Conservation (phyloP, 2,113 vertebrate genomes). For the Gorsachius goisagi region DNA sequence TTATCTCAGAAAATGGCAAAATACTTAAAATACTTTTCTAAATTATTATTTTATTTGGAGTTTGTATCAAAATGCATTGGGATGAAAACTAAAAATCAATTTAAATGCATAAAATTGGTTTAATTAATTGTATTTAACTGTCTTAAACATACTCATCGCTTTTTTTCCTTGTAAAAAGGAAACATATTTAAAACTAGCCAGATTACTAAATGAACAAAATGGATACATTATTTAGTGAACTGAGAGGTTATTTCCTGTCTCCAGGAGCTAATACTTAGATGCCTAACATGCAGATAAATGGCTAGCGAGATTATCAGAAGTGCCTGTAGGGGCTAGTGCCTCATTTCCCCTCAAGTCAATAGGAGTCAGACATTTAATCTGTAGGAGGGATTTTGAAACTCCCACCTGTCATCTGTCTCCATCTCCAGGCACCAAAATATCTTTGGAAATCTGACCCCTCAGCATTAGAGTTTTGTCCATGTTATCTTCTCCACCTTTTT, state of each 20-base stretch:
- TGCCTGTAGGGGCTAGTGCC: not conserved
- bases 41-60: not conserved
- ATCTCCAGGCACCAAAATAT: not conserved
- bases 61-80: not conserved
- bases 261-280: not conserved
- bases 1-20: not conserved
- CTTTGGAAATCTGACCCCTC: not conserved
- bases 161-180: not conserved
- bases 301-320: not conserved
- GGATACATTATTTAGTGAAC: not conserved
- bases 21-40: not conserved
- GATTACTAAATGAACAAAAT: not conserved
- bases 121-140: not conserved
- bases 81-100: not conserved
- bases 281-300: not conserved
- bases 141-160: not conserved
- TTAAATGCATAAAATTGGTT: not conserved
- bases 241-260: not conserved
- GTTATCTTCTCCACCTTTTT: not conserved
- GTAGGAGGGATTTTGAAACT: slow-evolving; percentile 23
- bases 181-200: not conserved
- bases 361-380: not conserved
- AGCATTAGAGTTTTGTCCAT: not conserved
- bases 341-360: slow-evolving; percentile 20
- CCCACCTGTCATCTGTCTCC: not conserved